Percentiles rank a stretch among this genome's conserved stretches.
Conservation (phyloP, 2,797 vertebrate genomes). For the Tympanoctomys barrerae region DNA sequence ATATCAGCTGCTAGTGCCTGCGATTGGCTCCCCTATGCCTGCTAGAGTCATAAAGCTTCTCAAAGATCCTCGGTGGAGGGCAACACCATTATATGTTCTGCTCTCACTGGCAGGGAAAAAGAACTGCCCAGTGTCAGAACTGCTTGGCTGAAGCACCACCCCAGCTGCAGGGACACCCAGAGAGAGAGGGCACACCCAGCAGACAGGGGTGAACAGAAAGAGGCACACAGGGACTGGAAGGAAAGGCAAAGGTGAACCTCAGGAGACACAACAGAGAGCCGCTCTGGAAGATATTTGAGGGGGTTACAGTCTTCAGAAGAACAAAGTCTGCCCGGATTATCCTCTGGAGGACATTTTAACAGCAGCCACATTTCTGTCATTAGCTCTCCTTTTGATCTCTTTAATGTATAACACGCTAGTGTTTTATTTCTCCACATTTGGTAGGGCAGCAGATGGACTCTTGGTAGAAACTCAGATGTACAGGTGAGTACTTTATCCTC, state of each 20-base stretch:
- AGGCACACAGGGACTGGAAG: not conserved
- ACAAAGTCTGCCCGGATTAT: not conserved
- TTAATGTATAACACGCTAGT: constrained; percentile 63
- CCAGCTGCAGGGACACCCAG: not conserved
- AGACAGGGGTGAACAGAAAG: not conserved
- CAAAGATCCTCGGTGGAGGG: constrained; percentile 88
- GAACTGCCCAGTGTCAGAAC: constrained; percentile 79
- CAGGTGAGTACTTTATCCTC: constrained; percentile 28
- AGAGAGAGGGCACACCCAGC: not conserved
- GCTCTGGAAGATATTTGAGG: constrained; percentile 51
- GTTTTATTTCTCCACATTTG: constrained; percentile 56
- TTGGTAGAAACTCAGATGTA: not conserved
- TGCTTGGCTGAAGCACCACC: not conserved
- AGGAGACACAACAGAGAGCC: not conserved
- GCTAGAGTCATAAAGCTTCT: constrained; percentile 89
- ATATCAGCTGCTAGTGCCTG: constrained; percentile 92
- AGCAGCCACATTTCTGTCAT: constrained; percentile 69
- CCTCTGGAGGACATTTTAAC: constrained; percentile 30
- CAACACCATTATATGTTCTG: constrained; percentile 89
- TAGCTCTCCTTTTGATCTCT: constrained; percentile 67
- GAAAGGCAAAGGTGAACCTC: not conserved
- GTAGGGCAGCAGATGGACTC: constrained; percentile 56
- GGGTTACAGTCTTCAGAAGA: not conserved
- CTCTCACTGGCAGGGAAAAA: constrained; percentile 81
- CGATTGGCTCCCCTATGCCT: constrained; percentile 91